These are phyloP conservation scores for Indicator indicator DNA, from an alignment of 2,113 vertebrate species.

Conservation along the genomic window DNA sequence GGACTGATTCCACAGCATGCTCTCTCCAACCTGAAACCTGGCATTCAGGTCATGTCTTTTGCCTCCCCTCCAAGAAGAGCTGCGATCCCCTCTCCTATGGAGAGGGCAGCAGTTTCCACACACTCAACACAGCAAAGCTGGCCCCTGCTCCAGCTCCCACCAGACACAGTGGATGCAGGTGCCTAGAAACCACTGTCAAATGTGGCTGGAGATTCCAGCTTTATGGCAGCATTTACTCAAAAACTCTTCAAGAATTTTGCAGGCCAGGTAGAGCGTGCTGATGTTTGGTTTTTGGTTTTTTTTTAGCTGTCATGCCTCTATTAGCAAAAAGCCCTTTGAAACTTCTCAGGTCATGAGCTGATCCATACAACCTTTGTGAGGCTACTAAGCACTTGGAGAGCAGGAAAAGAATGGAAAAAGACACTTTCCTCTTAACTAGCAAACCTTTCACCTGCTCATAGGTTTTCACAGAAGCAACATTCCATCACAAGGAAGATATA, in stretches of 20 bases:
- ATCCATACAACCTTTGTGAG: background rate
- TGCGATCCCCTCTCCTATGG: rapidly evolving
- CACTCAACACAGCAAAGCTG: rapidly evolving
- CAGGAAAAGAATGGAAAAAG: background rate
- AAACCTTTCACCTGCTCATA: background rate
- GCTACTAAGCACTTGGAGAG: background rate
- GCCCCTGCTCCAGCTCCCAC: background rate
- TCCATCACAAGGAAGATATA: background rate
- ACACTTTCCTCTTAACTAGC: background rate
- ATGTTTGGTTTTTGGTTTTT: background rate
- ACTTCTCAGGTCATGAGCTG: background rate
- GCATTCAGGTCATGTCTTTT: rapidly evolving
- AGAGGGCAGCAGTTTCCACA: background rate
- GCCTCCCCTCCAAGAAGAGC: background rate
- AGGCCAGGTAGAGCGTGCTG: rapidly evolving
- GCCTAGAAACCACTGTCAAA: background rate
- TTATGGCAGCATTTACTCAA: background rate
- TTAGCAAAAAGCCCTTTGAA: background rate
- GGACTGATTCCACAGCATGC: rapidly evolving
- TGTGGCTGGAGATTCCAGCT: background rate
- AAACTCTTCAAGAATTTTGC: background rate
- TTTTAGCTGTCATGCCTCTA: rapidly evolving
- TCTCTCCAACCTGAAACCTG: background rate
- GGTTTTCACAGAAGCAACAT: background rate
- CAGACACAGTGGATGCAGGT: rapidly evolving